Conservation (phyloP, 2,888 invertebrate species). For the Dendrolimus pini region DNA sequence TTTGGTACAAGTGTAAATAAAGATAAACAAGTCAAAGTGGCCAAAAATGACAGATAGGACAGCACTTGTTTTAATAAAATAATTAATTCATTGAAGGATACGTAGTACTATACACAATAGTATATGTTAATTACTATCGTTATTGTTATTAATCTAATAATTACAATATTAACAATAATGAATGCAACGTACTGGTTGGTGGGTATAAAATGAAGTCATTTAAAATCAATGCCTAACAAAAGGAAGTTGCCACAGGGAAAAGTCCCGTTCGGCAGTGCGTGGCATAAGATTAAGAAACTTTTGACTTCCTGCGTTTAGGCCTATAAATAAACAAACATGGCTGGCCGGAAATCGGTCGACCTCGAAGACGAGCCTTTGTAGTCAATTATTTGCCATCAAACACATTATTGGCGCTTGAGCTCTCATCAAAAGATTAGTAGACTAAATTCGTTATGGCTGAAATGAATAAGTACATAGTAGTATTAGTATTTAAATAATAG, state of each 20-base stretch:
- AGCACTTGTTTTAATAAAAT: too few species aligned
- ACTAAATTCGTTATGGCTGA: not conserved
- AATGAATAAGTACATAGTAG: too few species aligned
- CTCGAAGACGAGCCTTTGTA: constrained; percentile 28
- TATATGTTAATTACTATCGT: too few species aligned
- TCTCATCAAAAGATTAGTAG: not conserved
- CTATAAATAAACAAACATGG: constrained; percentile 58
- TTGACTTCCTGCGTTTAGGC: constrained; percentile 47
- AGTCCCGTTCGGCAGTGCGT: constrained; percentile 46
- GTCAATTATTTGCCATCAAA: not conserved
- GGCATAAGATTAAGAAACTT: constrained; percentile 57
- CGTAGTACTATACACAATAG: too few species aligned
- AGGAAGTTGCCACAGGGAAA: constrained; percentile 50
- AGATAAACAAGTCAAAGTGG: too few species aligned
- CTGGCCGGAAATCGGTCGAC: constrained; percentile 46
- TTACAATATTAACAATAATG: too few species aligned
- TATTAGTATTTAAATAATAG: too few species aligned
- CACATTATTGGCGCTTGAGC: not conserved
- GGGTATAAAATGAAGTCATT: constrained; percentile 18
- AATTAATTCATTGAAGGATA: too few species aligned
- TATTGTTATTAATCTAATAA: too few species aligned
- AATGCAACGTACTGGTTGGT: too few species aligned
- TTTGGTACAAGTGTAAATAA: too few species aligned
- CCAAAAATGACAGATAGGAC: too few species aligned
- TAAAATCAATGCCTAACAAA: constrained; percentile 23